Conservation (phyloP, 2,888 invertebrate species). For the Stegophylla sp. region DNA sequence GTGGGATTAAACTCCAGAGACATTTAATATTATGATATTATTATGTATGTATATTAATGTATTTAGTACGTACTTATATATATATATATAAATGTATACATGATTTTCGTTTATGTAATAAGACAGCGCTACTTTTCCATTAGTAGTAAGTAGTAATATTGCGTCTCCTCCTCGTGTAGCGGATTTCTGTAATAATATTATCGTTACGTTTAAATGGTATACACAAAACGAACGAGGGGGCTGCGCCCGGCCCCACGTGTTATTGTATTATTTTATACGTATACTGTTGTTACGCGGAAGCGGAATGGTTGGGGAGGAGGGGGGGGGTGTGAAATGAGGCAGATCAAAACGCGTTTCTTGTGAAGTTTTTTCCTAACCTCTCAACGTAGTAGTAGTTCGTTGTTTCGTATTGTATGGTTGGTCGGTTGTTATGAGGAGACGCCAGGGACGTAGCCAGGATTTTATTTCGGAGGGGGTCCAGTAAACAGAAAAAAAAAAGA, state of each 20-base stretch:
- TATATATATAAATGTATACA: neutral
- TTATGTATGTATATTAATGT: neutral
- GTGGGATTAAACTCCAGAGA: conserved; percentile 27
- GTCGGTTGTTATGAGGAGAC: too few relatives aligned
- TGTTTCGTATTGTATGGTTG: too few relatives aligned
- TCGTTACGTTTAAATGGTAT: conserved; percentile 43
- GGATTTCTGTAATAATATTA: conserved; percentile 57
- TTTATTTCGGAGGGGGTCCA: too few relatives aligned
- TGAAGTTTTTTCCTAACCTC: neutral
- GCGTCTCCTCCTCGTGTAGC: neutral
- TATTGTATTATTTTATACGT: conserved; percentile 26
- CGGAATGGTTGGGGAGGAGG: too few relatives aligned
- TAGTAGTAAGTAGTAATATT: too few relatives aligned
- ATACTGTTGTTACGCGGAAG: too few relatives aligned
- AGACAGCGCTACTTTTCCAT: conserved; percentile 54
- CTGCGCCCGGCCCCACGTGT: conserved; percentile 6
- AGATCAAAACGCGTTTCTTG: conserved; percentile 5
- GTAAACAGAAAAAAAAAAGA: too few relatives aligned
- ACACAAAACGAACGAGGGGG: neutral
- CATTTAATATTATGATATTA: neutral
- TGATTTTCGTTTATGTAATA: conserved; percentile 20
- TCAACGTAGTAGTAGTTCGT: too few relatives aligned
- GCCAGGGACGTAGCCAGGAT: too few relatives aligned
- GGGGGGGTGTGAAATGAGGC: neutral
- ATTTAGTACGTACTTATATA: neutral